These are phyloP conservation scores for Psittacus erithacus DNA, from an alignment of 2,113 vertebrate genomes.

Conservation along the genomic window DNA sequence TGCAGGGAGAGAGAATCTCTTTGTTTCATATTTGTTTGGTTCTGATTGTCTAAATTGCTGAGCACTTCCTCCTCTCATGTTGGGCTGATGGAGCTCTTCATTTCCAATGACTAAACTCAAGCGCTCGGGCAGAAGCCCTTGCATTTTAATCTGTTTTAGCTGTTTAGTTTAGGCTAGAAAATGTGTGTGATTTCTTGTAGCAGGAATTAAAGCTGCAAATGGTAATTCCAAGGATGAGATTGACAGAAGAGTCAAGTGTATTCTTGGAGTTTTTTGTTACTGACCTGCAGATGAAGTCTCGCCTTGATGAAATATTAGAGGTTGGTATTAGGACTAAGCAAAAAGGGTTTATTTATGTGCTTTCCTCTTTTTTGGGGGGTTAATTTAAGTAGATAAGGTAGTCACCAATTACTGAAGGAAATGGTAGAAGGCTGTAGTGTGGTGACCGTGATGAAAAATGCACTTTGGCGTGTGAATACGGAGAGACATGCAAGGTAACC, in stretches of 20 bases:
- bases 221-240: neutral
- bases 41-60: neutral
- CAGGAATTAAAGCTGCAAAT: neutral
- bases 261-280: neutral
- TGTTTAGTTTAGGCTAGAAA: neutral
- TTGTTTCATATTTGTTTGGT: neutral
- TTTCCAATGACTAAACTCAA: neutral
- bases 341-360: neutral
- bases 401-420: neutral
- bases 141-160: neutral
- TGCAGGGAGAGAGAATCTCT: neutral
- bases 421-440: neutral
- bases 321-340: neutral
- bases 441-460: neutral
- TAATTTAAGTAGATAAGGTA: neutral
- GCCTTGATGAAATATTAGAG: neutral
- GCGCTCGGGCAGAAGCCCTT: neutral
- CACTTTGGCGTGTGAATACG: neutral
- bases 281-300: neutral
- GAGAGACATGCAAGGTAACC: neutral
- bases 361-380: neutral
- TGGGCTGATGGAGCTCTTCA: neutral
- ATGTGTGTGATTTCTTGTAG: neutral
- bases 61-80: neutral
- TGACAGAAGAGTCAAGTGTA: neutral